Evolutionary conservation across 2,113 vertebrate species (phyloP), one percentile per base, ranked within the genome.

Genomic region (Oenanthe melanoleuca): DNA sequence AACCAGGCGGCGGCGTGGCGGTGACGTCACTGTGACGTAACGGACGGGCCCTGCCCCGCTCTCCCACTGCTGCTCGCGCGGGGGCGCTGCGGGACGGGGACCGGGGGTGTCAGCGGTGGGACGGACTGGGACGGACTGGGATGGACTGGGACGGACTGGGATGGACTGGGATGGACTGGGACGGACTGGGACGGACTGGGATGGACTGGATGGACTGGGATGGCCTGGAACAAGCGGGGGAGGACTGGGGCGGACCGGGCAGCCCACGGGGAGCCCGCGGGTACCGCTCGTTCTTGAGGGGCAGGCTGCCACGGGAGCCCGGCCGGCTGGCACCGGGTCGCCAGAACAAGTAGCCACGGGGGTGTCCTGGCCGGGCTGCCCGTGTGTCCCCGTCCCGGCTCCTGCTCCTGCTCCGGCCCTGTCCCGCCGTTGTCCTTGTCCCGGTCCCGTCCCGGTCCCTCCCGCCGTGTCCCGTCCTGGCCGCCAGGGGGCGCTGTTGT

Each of bases 401-500:
- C 14, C 81, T 9, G 49, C 26, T 33, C 21, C 38, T 26, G 49
- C 23, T 7, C 17, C 20, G 20, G 7, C 31, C 20, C 40, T 24
- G 61, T 56, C 40, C 63, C 26, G 26, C 20, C 37, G 44, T 20
- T 60, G 66, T 71, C 80, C 66, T 31, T 61, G 56, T 44, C 53
- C 56, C 38, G 33, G 47, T 52, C 56, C 57, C 11, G 55, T 60
- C 50, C 53, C 29, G 14, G 31, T 49, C 28, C 44, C 19, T 59
- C 65, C 50, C 17, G 53, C 71, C 44, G 53, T 75, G 61, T 13
- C 33, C 45, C 25, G 0, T 2, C 15, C 14, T 2, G 53, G 16
- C 7, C 94, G 56, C 84, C 18, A 49, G 91, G 94, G 45, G 91
- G 49, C 84, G 94, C 91, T 95, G 80, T 95, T 93, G 94, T 42